A percentile compares a stretch with the other conserved stretches of the same genome.
Conservation (phyloP, 1,140 invertebrate species). For the Orius insidiosus region DNA sequence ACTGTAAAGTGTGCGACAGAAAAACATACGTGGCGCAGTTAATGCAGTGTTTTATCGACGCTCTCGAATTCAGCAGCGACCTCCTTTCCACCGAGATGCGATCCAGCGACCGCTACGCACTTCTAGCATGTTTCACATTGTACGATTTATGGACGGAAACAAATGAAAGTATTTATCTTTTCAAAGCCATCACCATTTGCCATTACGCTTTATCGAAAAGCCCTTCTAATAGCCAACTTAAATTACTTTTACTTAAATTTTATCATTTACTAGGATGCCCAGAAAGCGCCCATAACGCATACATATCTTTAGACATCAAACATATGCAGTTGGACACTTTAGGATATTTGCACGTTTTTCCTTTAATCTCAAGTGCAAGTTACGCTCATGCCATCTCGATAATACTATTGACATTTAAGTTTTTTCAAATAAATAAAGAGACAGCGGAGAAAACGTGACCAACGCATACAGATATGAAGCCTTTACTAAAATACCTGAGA, state of each 20-base stretch:
- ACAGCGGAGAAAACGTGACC: conserved; percentile 79
- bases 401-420: conserved; percentile 56
- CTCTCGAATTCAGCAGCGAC: conserved; percentile 22
- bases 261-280: conserved; percentile 35
- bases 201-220: conserved; percentile 50
- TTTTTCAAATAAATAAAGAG: conserved; percentile 73
- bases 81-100: conserved; percentile 18
- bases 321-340: conserved; percentile 87
- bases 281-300: conserved; percentile 45
- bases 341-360: conserved; percentile 61
- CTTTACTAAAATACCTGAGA: conserved; percentile 80
- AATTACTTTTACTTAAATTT: conserved; percentile 17
- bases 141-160: conserved; percentile 45
- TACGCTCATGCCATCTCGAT: conserved; percentile 42
- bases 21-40: conserved; percentile 28
- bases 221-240: conserved; percentile 47
- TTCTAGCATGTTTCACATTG: conserved; percentile 60
- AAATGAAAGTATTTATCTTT: conserved; percentile 35
- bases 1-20: no score
- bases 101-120: conserved; percentile 47
- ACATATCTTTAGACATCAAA: conserved; percentile 67
- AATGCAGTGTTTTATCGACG: conserved; percentile 34
- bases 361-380: conserved; percentile 47
- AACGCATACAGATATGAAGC: conserved; percentile 87
- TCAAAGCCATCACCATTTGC: conserved; percentile 45